phyloP scores from a whole-genome alignment of 2,113 vertebrate genomes.

The Chloebia gouldiae region DNA sequence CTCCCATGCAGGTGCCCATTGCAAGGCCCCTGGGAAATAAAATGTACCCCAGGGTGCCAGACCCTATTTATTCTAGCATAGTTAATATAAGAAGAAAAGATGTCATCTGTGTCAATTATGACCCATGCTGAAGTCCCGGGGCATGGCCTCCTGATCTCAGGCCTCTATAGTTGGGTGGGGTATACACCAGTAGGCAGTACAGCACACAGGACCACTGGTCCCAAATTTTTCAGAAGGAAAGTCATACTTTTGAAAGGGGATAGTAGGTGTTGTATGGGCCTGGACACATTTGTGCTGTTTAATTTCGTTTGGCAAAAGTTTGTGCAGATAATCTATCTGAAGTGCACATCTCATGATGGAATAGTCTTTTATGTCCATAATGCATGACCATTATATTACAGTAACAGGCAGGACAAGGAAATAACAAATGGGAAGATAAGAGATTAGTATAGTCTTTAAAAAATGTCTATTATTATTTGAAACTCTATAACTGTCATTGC shows the following conservation, averaged over 20 bases:
- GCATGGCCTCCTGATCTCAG: neutral
- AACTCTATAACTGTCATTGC: constrained; percentile 51
- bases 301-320: constrained; percentile 26
- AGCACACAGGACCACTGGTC: no score
- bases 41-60: neutral
- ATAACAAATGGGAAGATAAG: constrained; percentile 46
- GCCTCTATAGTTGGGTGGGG: neutral
- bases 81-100: neutral
- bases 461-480: constrained; percentile 55
- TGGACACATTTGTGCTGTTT: constrained; percentile 3
- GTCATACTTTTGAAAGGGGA: neutral
- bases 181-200: neutral
- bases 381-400: constrained; percentile 4
- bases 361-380: constrained; percentile 28
- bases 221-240: neutral
- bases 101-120: neutral
- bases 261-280: neutral
- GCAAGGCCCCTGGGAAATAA: neutral
- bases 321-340: neutral
- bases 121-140: neutral
- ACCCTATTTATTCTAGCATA: neutral
- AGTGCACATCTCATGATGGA: neutral
- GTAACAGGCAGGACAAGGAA: constrained; percentile 31
- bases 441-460: constrained; percentile 36
- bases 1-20: neutral